Evolutionary conservation across 2,797 vertebrate genomes (phyloP).

Genomic region (Mormyrops boulengeri): DNA sequence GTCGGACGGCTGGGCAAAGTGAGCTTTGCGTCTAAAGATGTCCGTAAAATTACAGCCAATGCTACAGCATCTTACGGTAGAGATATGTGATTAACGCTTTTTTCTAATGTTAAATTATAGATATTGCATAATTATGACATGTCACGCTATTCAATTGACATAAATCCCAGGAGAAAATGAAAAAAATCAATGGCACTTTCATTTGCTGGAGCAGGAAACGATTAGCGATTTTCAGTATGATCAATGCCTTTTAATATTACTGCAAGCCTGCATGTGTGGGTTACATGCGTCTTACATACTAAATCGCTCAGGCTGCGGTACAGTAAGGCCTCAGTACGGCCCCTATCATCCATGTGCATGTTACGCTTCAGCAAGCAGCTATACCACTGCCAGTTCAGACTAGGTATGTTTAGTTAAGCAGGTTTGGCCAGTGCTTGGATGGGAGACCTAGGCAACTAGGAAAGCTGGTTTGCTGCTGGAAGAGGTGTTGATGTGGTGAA

Average conservation of each 20-base stretch:
- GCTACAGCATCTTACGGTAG: slow-evolving; percentile 61
- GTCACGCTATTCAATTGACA: slow-evolving; percentile 62
- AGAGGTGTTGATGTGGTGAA: neutral
- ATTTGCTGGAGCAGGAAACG: slow-evolving; percentile 55
- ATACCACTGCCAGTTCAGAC: neutral
- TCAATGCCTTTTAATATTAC: neutral
- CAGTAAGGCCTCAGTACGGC: neutral
- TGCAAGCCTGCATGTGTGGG: neutral
- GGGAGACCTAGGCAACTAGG: neutral
- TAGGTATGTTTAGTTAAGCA: neutral
- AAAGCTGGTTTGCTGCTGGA: neutral
- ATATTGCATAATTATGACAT: slow-evolving; percentile 45
- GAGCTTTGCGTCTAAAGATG: slow-evolving; percentile 50
- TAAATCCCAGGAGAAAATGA: slow-evolving; percentile 64
- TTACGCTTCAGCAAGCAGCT: neutral
- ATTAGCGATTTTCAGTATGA: neutral
- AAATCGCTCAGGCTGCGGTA: neutral
- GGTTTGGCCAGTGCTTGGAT: neutral
- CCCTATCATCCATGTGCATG: neutral
- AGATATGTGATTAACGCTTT: slow-evolving; percentile 44
- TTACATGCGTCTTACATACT: neutral
- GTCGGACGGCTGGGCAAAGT: slow-evolving; percentile 20
- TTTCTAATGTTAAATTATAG: slow-evolving; percentile 57
- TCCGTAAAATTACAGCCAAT: slow-evolving; percentile 55
- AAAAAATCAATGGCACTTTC: slow-evolving; percentile 50